Base-by-base conservation (phyloP, 2,797 vertebrate genomes). In the Eremophila alpestris region DNA sequence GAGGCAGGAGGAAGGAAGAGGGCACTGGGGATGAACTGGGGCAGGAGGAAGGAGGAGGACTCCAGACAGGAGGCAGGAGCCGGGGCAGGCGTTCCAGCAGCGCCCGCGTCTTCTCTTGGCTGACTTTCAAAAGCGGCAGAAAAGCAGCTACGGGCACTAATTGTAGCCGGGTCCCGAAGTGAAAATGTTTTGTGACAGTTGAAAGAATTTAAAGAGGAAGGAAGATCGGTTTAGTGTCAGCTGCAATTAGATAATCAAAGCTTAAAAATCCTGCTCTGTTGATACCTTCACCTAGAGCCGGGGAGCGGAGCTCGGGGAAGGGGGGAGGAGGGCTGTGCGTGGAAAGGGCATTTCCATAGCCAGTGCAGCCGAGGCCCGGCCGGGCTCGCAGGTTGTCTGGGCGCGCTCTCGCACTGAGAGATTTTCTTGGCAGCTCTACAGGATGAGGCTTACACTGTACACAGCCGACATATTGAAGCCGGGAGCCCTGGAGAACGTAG, bases 401-500 rank as follows among this genome's bases (percentile, higher is more conserved):
- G 96, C 89, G 58, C 96, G 76, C 94, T 91, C 96, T 97, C 92
- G 96, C 96, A 97, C 90, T 22, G 68, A 97, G 96, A 96, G 97
- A 98, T 98, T 98, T 98, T 98, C 83, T 98, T 98, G 98, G 98
- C 98, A 98, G 98, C 97, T 95, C 98, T 98, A 98, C 98, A 98
- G 98, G 98, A 98, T 98, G 98, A 98, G 97, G 96, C 97, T 97
- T 95, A 93, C 93, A 56, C 98, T 97, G 98, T 98, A 98, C 97
- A 97, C 97, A 98, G 98, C 98, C 97, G 98, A 98, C 98, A 98
- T 98, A 98, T 98, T 98, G 98, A 98, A 98, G 98, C 98, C 71
- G 98, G 97, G 98, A 98, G 96, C 92, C 95, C 85, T 54, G 95
- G 89, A 96, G 86, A 96, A 93, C 97, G 74, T 93, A 94, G 95